Percentiles rank a stretch among this genome's conserved stretches.
phyloP scores from a whole-genome alignment of 2,113 vertebrate genomes.

The Tangachromis dhanisi region DNA sequence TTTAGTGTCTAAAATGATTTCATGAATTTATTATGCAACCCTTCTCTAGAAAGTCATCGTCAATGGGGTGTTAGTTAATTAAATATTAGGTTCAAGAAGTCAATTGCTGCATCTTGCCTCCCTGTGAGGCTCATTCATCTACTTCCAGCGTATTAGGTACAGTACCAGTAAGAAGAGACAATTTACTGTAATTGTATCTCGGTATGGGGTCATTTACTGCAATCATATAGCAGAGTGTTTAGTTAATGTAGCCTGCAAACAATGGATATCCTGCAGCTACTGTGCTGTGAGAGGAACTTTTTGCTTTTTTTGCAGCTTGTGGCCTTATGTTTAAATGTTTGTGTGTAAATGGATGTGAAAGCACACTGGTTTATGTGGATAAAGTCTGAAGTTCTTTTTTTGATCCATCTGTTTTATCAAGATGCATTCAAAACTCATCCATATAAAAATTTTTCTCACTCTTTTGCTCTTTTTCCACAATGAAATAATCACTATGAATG shows the following conservation, averaged over 20 bases:
- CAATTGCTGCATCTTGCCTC: neutral
- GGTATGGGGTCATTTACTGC: neutral
- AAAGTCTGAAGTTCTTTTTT: neutral
- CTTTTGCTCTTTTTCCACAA: neutral
- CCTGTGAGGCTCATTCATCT: neutral
- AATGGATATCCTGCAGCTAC: neutral
- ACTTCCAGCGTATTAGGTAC: neutral
- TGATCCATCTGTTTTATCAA: neutral
- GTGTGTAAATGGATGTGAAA: neutral
- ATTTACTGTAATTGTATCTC: neutral
- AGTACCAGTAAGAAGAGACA: neutral
- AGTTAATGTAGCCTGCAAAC: neutral
- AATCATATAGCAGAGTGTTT: neutral
- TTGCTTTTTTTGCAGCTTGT: neutral
- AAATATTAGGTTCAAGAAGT: neutral
- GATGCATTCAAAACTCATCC: neutral
- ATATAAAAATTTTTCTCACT: neutral
- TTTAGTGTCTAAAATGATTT: neutral
- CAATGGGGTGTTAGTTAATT: neutral
- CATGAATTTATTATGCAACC: neutral
- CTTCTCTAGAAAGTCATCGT: neutral
- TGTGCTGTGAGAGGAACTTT: neutral
- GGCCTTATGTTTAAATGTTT: neutral
- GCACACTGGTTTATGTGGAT: neutral
- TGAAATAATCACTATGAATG: neutral